Base-by-base conservation (phyloP, 2,797 vertebrate genomes). In the Adelosebastes latens region DNA sequence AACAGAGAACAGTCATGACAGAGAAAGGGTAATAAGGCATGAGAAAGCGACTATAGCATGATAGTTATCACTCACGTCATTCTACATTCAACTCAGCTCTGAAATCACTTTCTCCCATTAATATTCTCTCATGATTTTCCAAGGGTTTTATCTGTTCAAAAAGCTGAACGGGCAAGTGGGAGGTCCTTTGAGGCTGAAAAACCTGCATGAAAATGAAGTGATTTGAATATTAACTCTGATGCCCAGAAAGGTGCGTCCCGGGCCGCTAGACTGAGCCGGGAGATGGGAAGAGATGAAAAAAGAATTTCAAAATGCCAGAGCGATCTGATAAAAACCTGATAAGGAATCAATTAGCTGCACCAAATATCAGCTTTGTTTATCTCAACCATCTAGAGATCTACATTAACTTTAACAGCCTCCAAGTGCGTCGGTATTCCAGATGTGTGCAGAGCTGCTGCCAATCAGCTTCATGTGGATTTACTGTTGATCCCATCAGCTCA, bases 341-440 rank as follows among this genome's bases (percentile, higher is more conserved):
- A 90, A 90, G 80, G 63, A 94, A 92, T 93, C 89, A 93, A 89
- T 94, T 92, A 92, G 77, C 71, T 32, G 32, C 36, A 69, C 69
- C 61, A 61, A 68, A 86, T 83, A 87, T 83, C 69, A 59, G 72
- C 39, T 72, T 82, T 77, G 81, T 87, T 88, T 77, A 89, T 88
- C 85, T 73, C 55, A 42, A 42, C 27, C 63, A 83, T 88, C 79
- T 76, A 42, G 66, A 65, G 80, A 90, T 83, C 65, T 62, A 75
- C 63, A 84, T 77, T 76, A 68, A 78, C 42, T 72, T 70, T 59
- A 67, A 74, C 60, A 69, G 81, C 31, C 31, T 71, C 16, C 0
- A 20, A 70, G 27, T 20, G 66, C 12, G 1, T 53, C 8, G 2
- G 70, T 67, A 63, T 71, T 74, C 78, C 25, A 67, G 65, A 81